These are phyloP conservation scores for Hydra vulgaris DNA, from an alignment of 30 jellyfish, hydroid and myxozoan species.

Conservation along the genomic window DNA sequence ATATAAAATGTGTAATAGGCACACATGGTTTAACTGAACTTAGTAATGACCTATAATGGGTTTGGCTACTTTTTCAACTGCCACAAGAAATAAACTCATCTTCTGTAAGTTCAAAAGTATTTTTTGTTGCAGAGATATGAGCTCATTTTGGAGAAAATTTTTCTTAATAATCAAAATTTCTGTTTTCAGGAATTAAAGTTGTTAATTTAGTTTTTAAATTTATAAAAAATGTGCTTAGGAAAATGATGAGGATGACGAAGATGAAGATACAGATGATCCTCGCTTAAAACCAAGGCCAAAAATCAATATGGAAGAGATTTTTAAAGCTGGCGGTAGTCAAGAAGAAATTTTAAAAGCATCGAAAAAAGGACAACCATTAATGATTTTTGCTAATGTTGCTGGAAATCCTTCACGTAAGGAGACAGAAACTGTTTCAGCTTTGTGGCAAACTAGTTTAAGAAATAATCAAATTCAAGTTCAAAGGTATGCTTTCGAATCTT, in stretches of 20 bases:
- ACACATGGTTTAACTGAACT: no score
- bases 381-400: slow-evolving; percentile 87
- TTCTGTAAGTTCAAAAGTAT: no score
- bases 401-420: slow-evolving; percentile 66
- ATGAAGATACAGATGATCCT: slow-evolving; percentile 62
- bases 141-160: no score
- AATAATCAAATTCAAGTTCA: slow-evolving; percentile 69
- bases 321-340: slow-evolving; percentile 36
- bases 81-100: no score
- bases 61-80: no score
- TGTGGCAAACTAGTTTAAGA: slow-evolving; percentile 84
- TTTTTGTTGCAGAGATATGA: no score
- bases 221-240: no score
- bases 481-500: slow-evolving; percentile 20
- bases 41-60: no score
- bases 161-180: no score
- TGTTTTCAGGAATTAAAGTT: no score
- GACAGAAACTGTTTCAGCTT: slow-evolving; percentile 43
- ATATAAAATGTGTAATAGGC: no score
- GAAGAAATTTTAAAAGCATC: slow-evolving; percentile 62
- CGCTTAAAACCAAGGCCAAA: slow-evolving; percentile 34
- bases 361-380: slow-evolving; percentile 76
- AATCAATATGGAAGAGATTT: slow-evolving; percentile 26
- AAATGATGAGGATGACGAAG: slow-evolving; percentile 79
- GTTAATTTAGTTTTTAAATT: no score